Evolutionary conservation across 2,888 invertebrate genomes (phyloP).

Genomic region (Phengaris arion): DNA sequence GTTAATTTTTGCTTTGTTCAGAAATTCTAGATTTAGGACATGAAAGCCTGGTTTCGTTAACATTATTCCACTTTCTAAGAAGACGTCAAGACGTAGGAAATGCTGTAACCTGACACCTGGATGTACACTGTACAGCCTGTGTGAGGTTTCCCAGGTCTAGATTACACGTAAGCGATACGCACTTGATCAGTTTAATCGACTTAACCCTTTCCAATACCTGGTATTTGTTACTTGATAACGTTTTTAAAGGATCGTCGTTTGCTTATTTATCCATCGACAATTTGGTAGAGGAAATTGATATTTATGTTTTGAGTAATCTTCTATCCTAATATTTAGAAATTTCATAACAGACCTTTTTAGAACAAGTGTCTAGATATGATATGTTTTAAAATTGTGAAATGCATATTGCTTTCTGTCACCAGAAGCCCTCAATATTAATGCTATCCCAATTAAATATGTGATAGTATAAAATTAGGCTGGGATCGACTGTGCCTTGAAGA

Average conservation of each 20-base stretch:
- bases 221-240: neutral
- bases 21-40: no score
- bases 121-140: neutral
- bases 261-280: no score
- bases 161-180: conserved; percentile 32
- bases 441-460: no score
- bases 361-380: no score
- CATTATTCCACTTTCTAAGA: conserved; percentile 8
- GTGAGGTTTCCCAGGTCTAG: conserved; percentile 28
- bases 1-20: no score
- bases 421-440: neutral
- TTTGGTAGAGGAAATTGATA: neutral
- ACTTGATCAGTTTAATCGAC: conserved; percentile 25
- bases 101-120: conserved; percentile 20
- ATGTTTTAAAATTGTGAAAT: neutral
- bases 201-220: conserved; percentile 14
- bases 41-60: neutral
- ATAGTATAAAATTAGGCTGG: no score
- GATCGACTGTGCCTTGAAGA: neutral
- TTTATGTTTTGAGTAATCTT: no score
- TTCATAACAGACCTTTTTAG: no score
- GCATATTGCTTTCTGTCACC: neutral
- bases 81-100: conserved; percentile 21
- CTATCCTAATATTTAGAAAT: no score
- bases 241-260: neutral